These are phyloP conservation scores for Brachyistius frenatus DNA, from an alignment of 2,113 vertebrate species.

Conservation along the genomic window DNA sequence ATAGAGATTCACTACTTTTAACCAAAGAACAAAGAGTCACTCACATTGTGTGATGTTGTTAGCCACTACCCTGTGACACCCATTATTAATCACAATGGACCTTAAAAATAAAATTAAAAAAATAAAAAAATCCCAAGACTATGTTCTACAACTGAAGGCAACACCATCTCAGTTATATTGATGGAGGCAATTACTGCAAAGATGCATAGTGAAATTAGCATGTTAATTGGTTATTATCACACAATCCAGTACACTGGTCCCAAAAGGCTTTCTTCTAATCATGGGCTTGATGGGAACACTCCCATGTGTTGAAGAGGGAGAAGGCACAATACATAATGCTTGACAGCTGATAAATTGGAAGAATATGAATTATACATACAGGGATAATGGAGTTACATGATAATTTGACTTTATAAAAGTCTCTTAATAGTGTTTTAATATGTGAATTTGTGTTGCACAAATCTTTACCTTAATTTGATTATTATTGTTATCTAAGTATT, in stretches of 20 bases:
- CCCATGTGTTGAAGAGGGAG: slow-evolving; percentile 35
- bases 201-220: slow-evolving; percentile 71
- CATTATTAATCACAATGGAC: slow-evolving; percentile 16
- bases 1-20: neutral
- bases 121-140: neutral
- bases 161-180: slow-evolving; percentile 46
- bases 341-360: slow-evolving; percentile 58
- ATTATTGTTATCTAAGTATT: neutral
- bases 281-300: slow-evolving; percentile 40
- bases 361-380: slow-evolving; percentile 39
- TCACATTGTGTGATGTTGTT: too few relatives aligned
- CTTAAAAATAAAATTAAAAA: neutral
- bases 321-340: slow-evolving; percentile 31
- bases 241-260: slow-evolving; percentile 56
- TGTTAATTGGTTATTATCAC: slow-evolving; percentile 72
- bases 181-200: slow-evolving; percentile 68
- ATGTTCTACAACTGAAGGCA: slow-evolving; percentile 31
- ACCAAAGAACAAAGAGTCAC: neutral
- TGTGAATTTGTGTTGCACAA: neutral
- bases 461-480: neutral
- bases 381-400: slow-evolving; percentile 26
- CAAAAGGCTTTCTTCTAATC: slow-evolving; percentile 34
- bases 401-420: neutral
- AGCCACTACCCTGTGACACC: neutral
- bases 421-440: neutral